Evolutionary conservation across 92 coral and sea anemone genomes (phyloP), one percentile per base, ranked within the genome.

Genomic region (Porites lobata): DNA sequence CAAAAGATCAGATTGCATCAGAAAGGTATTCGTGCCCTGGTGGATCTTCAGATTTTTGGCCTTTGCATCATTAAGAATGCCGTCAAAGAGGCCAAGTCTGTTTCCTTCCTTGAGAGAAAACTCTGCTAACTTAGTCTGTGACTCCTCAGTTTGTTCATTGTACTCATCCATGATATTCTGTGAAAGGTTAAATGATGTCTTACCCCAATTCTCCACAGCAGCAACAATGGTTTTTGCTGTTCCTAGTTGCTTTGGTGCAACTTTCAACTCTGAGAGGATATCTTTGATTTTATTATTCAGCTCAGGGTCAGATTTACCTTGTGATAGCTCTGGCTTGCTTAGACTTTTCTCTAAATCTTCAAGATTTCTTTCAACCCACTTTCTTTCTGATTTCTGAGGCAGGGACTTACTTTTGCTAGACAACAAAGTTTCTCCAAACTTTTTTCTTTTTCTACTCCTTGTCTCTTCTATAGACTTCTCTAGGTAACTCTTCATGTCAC

Each of bases 121-220:
- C 78, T 51, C 77, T 19, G 78, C 8, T 8, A 56, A 29, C 21
- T 20, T 13, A 1, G 73, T 69, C 4, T 54, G 17, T 15, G n/a
- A 29, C 69, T 82, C 77, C 0, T 32, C 26, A 26, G 86, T 19
- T 38, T 87, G 90, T 22, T 80, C 65, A 8, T 54, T 14, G 81
- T 87, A 80, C 26, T 92, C 94, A n/a, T 80, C 76, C 61, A 50
- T 67, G 4, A 92, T 73, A 29, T 79, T 7, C 67, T 77, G 77
- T 21, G 85, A 74, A 61, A 79, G 74, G 86, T 79, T 32, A 87
- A 69, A 78, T 26, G 83, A n/a, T 17, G 86, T 71, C 71, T 88
- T 88, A 6, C 96, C 98, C 98, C 98, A 95, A 21, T 82, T 84
- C 54, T 92, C 92, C 1, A 86, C 98, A 1, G 96, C 94, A 9